Conservation (phyloP, 2,113 vertebrate species). For the Phoxinus phoxinus region DNA sequence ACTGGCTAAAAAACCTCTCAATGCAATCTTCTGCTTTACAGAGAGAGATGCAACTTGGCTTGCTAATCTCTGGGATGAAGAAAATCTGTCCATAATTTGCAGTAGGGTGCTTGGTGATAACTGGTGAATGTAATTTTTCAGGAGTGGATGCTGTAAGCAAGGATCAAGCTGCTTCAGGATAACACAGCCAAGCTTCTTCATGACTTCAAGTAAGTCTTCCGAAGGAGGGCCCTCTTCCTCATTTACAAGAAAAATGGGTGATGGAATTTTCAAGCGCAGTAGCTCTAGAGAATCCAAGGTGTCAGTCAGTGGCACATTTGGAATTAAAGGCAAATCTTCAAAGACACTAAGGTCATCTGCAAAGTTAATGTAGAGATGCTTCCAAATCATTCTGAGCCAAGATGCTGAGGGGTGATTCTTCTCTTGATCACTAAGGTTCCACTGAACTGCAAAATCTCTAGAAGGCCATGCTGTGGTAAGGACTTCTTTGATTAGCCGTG, state of each 20-base stretch:
- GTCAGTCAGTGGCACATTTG: conserved; percentile 83
- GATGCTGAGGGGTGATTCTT: conserved; percentile 85
- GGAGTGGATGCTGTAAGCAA: conserved; percentile 90
- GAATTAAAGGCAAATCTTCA: conserved; percentile 97
- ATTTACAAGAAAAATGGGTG: conserved; percentile 85
- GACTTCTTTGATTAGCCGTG: conserved; percentile 93
- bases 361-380: conserved; percentile 94
- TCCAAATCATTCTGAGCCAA: conserved; percentile 96
- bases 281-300: conserved; percentile 78
- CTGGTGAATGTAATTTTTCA: conserved; percentile 91
- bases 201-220: conserved; percentile 83
- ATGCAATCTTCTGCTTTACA: conserved; percentile 83
- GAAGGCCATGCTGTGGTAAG: conserved; percentile 85
- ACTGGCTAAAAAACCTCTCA: conserved; percentile 89
- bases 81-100: conserved; percentile 88
- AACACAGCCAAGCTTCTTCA: conserved; percentile 90
- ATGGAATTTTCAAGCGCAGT: conserved; percentile 88
- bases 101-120: conserved; percentile 86
- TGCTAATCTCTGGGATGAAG: conserved; percentile 84
- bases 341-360: conserved; percentile 88
- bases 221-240: conserved; percentile 83
- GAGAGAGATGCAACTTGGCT: conserved; percentile 83
- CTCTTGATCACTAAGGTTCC: conserved; percentile 86
- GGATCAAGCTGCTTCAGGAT: conserved; percentile 88
- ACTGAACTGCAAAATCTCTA: conserved; percentile 88